Percentiles rank a stretch among this genome's conserved stretches.
These are phyloP conservation scores for Cercopithecus petaurista DNA, from an alignment of 2,797 vertebrate species.

Conservation along the genomic window DNA sequence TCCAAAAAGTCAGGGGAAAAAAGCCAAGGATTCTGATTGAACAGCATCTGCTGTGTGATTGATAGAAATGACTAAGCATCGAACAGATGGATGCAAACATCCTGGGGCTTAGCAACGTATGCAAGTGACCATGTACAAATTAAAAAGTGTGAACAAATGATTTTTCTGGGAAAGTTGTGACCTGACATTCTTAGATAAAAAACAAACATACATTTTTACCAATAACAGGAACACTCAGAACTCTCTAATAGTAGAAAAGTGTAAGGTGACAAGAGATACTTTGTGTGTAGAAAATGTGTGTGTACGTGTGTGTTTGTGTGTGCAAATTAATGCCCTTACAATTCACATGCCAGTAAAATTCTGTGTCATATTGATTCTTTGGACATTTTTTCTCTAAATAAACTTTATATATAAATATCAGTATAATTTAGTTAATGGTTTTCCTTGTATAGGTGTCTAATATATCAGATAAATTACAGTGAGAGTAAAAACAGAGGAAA, in stretches of 20 bases:
- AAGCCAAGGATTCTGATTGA: neutral
- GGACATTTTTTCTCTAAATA: constrained; percentile 32
- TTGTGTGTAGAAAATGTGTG: neutral
- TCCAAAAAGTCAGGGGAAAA: neutral
- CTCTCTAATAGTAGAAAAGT: neutral
- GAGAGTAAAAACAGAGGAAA: constrained; percentile 22
- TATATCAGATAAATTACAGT: neutral
- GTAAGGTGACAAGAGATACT: neutral
- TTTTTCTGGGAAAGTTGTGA: constrained; percentile 18
- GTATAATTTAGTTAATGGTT: constrained; percentile 10
- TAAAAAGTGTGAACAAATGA: neutral
- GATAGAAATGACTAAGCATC: neutral
- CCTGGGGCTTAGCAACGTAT: neutral
- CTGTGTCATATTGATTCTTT: neutral
- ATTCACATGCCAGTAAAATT: neutral
- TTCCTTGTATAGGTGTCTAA: constrained; percentile 21
- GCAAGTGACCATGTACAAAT: neutral
- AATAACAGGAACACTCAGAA: neutral
- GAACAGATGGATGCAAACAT: neutral
- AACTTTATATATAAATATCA: constrained; percentile 29
- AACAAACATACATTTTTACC: neutral
- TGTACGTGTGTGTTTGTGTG: neutral
- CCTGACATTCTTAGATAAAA: neutral
- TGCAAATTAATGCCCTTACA: neutral
- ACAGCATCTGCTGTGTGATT: neutral